phyloP scores from a whole-genome alignment of 2,888 invertebrate genomes.

The Eupithecia dodoneata region DNA sequence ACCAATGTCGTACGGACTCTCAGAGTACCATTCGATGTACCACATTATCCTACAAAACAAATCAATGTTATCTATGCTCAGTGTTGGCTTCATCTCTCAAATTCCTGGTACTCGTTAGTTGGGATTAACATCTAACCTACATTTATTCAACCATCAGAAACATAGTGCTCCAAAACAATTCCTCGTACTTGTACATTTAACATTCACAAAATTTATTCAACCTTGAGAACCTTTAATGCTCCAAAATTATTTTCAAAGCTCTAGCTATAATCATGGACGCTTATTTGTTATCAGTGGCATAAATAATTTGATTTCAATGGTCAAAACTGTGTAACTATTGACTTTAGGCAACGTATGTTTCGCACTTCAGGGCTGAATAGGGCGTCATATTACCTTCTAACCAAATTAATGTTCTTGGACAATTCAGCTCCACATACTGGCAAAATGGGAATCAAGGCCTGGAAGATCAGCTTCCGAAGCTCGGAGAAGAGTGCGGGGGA shows the following conservation, averaged over 20 bases:
- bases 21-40: slow-evolving; percentile 78
- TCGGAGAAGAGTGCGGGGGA: slow-evolving; percentile 65
- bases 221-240: no score
- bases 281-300: no score
- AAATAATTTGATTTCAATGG: background rate
- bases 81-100: background rate
- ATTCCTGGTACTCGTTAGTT: no score
- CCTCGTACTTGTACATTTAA: no score
- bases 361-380: background rate
- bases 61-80: background rate
- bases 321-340: background rate
- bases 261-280: no score
- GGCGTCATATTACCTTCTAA: slow-evolving; percentile 59
- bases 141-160: no score
- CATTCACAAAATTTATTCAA: no score
- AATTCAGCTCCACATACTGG: slow-evolving; percentile 51
- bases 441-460: slow-evolving; percentile 64
- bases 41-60: slow-evolving; percentile 66
- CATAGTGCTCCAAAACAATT: no score
- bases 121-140: no score
- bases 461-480: slow-evolving; percentile 63
- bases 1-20: slow-evolving; percentile 65
- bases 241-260: no score
- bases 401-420: slow-evolving; percentile 59
- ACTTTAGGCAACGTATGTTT: background rate